Conservation (phyloP, 2,888 invertebrate species). For the Netelia melanura region DNA sequence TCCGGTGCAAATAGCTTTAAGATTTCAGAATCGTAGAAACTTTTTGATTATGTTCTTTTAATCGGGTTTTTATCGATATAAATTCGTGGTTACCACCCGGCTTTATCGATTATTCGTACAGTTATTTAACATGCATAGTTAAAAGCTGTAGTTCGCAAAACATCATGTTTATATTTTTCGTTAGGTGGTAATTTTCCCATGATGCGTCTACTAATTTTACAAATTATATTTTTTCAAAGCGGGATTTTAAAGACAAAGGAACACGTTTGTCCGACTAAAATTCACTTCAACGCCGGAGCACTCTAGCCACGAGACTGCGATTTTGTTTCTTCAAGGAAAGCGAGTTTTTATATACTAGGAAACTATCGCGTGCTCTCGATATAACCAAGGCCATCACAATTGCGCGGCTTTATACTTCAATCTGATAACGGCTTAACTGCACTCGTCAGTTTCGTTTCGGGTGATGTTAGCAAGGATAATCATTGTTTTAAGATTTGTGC, state of each 20-base stretch:
- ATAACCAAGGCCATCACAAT: conserved; percentile 57
- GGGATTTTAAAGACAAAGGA: conserved; percentile 8
- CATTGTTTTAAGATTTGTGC: conserved; percentile 24
- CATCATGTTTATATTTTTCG: neutral
- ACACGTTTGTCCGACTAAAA: conserved; percentile 20
- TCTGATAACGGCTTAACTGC: conserved; percentile 45
- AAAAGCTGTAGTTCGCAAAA: neutral
- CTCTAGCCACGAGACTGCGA: conserved; percentile 52
- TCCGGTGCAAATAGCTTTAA: neutral
- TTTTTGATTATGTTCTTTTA: conserved; percentile 16
- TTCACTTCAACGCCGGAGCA: conserved; percentile 27
- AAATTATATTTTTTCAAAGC: neutral
- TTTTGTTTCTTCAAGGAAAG: conserved; percentile 60
- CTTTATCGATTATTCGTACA: conserved; percentile 52
- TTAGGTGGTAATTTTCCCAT: neutral
- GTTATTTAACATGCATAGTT: conserved; percentile 12
- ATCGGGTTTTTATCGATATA: conserved; percentile 16
- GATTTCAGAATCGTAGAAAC: neutral
- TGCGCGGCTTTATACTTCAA: neutral
- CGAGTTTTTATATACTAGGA: conserved; percentile 49
- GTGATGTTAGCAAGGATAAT: conserved; percentile 22
- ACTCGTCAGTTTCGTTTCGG: conserved; percentile 24
- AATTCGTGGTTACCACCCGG: conserved; percentile 18
- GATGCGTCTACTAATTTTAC: neutral
- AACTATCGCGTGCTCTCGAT: conserved; percentile 61